Percentiles rank a stretch among this genome's conserved stretches.
Conservation (phyloP, 2,797 vertebrate species). For the Semotilus atromaculatus region DNA sequence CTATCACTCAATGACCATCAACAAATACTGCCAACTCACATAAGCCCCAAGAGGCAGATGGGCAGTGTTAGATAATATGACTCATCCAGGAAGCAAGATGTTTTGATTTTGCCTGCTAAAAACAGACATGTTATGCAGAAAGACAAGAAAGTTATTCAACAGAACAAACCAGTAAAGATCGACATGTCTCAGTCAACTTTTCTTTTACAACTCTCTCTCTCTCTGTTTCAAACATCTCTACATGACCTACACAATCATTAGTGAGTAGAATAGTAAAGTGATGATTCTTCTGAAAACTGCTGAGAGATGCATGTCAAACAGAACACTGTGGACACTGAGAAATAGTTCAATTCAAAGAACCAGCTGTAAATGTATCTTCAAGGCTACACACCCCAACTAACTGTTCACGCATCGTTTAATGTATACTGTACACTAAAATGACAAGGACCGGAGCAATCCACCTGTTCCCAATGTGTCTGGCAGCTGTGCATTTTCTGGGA, state of each 20-base stretch:
- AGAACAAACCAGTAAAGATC: background rate
- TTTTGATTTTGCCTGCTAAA: conserved; percentile 7
- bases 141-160: background rate
- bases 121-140: background rate
- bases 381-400: background rate
- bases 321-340: background rate
- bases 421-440: background rate
- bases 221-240: background rate
- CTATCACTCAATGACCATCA: conserved; percentile 11
- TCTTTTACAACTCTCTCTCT: background rate
- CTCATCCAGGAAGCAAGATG: conserved; percentile 23
- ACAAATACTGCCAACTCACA: conserved; percentile 38
- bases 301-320: background rate
- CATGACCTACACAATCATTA: background rate
- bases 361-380: background rate
- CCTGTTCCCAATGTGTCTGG: background rate
- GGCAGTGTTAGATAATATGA: conserved; percentile 39
- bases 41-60: conserved; percentile 32
- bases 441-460: background rate
- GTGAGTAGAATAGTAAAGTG: conserved; percentile 16
- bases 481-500: background rate
- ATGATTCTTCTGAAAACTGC: background rate
- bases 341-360: background rate
- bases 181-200: background rate
- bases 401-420: background rate